Evolutionary conservation across 2,888 invertebrate genomes (phyloP).

Genomic region (Chloroclystis v-ata): DNA sequence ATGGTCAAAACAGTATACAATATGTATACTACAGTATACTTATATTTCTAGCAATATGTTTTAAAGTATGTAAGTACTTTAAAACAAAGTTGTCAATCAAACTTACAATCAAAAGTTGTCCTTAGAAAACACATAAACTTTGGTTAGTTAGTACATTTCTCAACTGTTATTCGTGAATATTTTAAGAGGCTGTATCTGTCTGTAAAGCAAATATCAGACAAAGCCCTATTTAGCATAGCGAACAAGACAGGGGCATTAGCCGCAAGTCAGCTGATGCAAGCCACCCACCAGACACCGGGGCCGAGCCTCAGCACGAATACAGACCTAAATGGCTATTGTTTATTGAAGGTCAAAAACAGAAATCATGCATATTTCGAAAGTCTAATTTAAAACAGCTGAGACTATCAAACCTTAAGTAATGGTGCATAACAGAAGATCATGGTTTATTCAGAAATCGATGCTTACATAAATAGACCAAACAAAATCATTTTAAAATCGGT

Average conservation of each 20-base stretch:
- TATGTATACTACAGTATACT: too few relatives aligned
- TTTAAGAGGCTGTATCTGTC: background rate
- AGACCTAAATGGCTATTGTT: slow-evolving; percentile 23
- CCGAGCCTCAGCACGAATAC: slow-evolving; percentile 22
- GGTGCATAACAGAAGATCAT: too few relatives aligned
- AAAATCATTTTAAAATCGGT: too few relatives aligned
- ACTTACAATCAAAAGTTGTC: too few relatives aligned
- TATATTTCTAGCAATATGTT: too few relatives aligned
- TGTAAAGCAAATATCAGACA: slow-evolving; percentile 19
- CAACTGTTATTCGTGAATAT: background rate
- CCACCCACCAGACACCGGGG: slow-evolving; percentile 27
- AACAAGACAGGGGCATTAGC: slow-evolving; percentile 26
- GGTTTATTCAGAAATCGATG: too few relatives aligned
- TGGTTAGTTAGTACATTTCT: too few relatives aligned
- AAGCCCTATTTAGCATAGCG: slow-evolving; percentile 30
- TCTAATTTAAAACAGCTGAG: background rate
- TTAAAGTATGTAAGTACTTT: too few relatives aligned
- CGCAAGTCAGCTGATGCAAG: slow-evolving; percentile 11
- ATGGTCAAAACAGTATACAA: too few relatives aligned
- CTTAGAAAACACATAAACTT: too few relatives aligned
- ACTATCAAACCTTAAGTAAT: background rate
- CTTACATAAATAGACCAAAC: too few relatives aligned
- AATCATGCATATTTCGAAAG: slow-evolving; percentile 3
- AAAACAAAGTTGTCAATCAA: too few relatives aligned
- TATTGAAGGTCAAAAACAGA: slow-evolving; percentile 17